Evolutionary conservation across 1,140 invertebrate genomes (phyloP).

Genomic region (Trichoplusia ni): DNA sequence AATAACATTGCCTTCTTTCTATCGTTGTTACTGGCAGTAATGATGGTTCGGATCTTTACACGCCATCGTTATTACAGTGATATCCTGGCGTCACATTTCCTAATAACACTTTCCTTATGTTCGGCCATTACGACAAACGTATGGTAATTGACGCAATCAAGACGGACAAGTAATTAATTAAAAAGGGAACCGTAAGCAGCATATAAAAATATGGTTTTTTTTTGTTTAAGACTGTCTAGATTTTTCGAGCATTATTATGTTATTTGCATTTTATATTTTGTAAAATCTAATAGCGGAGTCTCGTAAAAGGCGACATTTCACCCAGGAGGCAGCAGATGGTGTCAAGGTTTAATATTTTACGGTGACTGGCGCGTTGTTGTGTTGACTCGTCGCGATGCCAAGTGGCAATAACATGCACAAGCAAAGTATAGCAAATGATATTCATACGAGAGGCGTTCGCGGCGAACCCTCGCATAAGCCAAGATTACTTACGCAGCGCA

Average conservation of each 20-base stretch:
- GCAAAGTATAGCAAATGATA: neutral
- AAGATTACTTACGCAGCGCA: neutral
- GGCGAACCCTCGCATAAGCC: neutral
- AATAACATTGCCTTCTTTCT: neutral
- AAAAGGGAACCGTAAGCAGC: neutral
- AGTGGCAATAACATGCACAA: conserved; percentile 19
- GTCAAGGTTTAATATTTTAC: conserved; percentile 25
- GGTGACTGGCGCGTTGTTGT: neutral
- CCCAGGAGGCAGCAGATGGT: conserved; percentile 10
- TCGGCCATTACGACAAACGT: conserved; percentile 7
- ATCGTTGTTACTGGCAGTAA: neutral
- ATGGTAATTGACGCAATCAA: conserved; percentile 13
- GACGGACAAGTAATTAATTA: conserved; percentile 1
- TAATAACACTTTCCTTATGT: neutral
- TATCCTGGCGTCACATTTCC: neutral
- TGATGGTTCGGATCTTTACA: neutral
- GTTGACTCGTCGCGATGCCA: conserved; percentile 10
- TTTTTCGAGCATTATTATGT: conserved; percentile 4
- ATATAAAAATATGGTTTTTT: conserved; percentile 2
- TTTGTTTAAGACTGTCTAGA: neutral
- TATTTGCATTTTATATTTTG: conserved; percentile 22
- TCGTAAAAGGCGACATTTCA: conserved; percentile 23
- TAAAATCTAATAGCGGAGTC: conserved; percentile 29
- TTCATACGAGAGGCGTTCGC: neutral
- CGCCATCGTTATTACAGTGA: neutral